Percentiles rank a stretch among this genome's conserved stretches.
These are phyloP conservation scores for Aurelia aurita complex sp. Pacific DNA, from an alignment of 30 jellyfish, hydroid and myxozoan genomes.

Conservation along the genomic window DNA sequence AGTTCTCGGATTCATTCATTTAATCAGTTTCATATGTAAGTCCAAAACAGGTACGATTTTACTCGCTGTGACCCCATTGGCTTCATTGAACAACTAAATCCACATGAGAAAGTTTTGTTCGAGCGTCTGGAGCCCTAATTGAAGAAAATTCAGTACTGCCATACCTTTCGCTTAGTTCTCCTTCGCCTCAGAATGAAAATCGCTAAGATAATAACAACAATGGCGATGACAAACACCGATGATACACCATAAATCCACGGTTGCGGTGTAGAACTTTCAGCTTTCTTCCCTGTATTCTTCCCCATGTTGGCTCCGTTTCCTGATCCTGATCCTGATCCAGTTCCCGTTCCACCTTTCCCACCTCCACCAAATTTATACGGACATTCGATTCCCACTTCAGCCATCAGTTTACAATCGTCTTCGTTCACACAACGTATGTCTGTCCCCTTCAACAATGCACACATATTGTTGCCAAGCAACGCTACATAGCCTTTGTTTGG, in stretches of 20 bases:
- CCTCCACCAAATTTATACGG: constrained; percentile 46
- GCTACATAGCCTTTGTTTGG: constrained; percentile 31
- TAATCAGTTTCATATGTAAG: too few species aligned
- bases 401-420: constrained; percentile 66
- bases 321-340: neutral
- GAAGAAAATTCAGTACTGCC: too few species aligned
- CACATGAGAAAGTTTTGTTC: too few species aligned
- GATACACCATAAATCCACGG: constrained; percentile 55
- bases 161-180: constrained; percentile 45
- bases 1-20: too few species aligned
- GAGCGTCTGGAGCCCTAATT: neutral
- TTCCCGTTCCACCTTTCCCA: neutral
- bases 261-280: constrained; percentile 9
- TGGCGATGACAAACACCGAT: constrained; percentile 10
- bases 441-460: constrained; percentile 60
- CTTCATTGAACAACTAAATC: neutral
- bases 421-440: constrained; percentile 71
- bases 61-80: too few species aligned
- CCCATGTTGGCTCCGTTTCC: constrained; percentile 28
- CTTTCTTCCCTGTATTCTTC: constrained; percentile 8
- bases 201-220: constrained; percentile 21
- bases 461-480: constrained; percentile 36
- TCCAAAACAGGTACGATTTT: too few species aligned
- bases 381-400: constrained; percentile 50
- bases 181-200: constrained; percentile 31